Conservation (phyloP, 2,888 invertebrate genomes). For the Orthosia cruda region DNA sequence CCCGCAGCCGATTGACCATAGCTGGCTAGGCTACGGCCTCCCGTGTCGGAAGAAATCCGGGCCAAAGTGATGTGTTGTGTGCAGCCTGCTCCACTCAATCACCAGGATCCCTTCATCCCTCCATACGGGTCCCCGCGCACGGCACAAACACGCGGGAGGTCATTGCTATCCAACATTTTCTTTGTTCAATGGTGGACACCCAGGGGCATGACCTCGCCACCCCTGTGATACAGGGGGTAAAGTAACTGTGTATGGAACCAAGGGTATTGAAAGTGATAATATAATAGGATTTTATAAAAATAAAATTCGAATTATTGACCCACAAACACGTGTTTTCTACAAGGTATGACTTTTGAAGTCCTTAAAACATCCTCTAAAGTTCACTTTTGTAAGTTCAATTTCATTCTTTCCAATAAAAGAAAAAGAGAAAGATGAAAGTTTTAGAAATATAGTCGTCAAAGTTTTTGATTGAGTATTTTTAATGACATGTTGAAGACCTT, state of each 20-base stretch:
- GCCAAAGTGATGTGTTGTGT: too few relatives aligned
- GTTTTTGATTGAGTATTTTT: background rate
- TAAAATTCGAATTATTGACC: background rate
- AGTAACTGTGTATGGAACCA: background rate
- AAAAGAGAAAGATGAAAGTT: background rate
- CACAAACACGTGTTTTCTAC: background rate
- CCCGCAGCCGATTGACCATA: too few relatives aligned
- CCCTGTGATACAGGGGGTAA: too few relatives aligned
- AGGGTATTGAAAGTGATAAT: background rate
- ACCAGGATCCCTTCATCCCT: too few relatives aligned
- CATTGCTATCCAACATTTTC: too few relatives aligned
- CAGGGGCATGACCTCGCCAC: too few relatives aligned
- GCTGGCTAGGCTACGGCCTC: too few relatives aligned
- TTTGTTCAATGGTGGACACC: too few relatives aligned
- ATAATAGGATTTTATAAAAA: background rate
- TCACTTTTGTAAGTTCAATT: background rate
- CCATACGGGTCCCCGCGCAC: too few relatives aligned
- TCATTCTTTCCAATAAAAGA: background rate
- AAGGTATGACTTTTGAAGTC: background rate
- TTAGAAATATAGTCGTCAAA: background rate
- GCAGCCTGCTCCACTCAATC: too few relatives aligned
- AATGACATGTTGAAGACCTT: background rate
- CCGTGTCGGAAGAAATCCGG: too few relatives aligned
- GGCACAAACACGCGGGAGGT: too few relatives aligned
- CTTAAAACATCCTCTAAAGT: background rate